Percentiles rank a stretch among this genome's conserved stretches.
Evolutionary conservation across 2,888 invertebrate species (phyloP).

Genomic region (Apeira syringaria): DNA sequence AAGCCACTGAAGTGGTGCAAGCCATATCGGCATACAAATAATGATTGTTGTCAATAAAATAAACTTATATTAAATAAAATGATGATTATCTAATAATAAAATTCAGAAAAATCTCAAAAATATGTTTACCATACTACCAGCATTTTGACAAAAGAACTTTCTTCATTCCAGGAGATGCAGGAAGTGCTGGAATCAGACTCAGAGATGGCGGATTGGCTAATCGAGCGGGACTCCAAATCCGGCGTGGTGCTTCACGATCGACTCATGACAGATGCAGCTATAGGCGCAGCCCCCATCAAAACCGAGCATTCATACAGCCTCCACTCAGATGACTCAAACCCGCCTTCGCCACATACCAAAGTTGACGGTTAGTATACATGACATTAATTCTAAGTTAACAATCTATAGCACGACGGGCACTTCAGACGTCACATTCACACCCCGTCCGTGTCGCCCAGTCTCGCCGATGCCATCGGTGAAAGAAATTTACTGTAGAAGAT

Average conservation of each 20-base stretch:
- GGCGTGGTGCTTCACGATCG: slow-evolving; percentile 94
- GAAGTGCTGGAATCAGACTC: slow-evolving; percentile 87
- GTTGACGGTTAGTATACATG: slow-evolving; percentile 86
- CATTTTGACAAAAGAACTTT: slow-evolving; percentile 5
- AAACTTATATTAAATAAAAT: no score
- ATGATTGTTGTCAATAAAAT: no score
- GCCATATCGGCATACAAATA: no score
- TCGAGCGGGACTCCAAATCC: slow-evolving; percentile 86
- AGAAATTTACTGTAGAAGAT: no score
- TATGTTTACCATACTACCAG: not conserved
- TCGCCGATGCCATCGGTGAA: no score
- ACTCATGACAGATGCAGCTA: slow-evolving; percentile 94
- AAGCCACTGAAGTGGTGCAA: no score
- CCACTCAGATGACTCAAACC: slow-evolving; percentile 88
- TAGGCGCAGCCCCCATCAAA: slow-evolving; percentile 92
- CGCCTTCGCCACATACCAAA: slow-evolving; percentile 88
- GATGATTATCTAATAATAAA: no score
- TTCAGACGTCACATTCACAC: no score
- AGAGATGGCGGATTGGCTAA: slow-evolving; percentile 87
- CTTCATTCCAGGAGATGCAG: slow-evolving; percentile 83
- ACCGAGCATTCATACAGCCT: slow-evolving; percentile 96
- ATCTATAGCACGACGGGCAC: no score
- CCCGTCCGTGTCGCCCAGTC: no score
- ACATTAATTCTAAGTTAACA: no score
- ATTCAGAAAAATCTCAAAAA: no score